Evolutionary conservation across 2,113 vertebrate genomes (phyloP).

Genomic region (Phylloscopus trochiloides): DNA sequence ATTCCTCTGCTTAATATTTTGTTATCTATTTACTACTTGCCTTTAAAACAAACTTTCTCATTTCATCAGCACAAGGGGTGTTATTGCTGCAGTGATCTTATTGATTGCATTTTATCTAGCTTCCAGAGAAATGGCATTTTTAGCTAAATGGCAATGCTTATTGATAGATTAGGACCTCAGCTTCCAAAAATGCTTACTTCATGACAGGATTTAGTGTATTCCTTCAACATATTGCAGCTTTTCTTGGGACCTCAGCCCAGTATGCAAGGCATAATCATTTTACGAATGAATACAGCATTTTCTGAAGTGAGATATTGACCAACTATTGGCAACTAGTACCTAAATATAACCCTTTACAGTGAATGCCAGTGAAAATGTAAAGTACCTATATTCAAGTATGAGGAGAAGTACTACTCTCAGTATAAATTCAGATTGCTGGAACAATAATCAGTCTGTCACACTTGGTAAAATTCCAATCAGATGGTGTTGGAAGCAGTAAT

Average conservation of each 20-base stretch:
- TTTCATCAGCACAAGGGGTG: neutral
- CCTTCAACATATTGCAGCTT: neutral
- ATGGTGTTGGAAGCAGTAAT: neutral
- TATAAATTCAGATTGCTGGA: neutral
- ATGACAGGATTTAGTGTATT: neutral
- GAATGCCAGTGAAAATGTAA: neutral
- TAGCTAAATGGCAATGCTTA: neutral
- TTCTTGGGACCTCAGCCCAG: neutral
- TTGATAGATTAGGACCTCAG: neutral
- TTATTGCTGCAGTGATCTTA: neutral
- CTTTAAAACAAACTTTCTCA: neutral
- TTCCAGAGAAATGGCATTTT: slow-evolving; percentile 1
- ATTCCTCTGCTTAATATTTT: neutral
- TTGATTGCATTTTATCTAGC: neutral
- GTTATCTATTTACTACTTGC: neutral
- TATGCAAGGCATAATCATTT: neutral
- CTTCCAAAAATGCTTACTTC: neutral
- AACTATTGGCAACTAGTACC: neutral
- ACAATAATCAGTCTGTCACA: neutral
- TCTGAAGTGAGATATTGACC: neutral
- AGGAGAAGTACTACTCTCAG: neutral
- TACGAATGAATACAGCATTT: neutral
- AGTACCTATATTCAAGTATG: neutral
- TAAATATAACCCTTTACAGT: neutral
- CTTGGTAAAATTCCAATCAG: neutral